phyloP scores from a whole-genome alignment of 1,140 invertebrate genomes.

The Hermetia illucens region DNA sequence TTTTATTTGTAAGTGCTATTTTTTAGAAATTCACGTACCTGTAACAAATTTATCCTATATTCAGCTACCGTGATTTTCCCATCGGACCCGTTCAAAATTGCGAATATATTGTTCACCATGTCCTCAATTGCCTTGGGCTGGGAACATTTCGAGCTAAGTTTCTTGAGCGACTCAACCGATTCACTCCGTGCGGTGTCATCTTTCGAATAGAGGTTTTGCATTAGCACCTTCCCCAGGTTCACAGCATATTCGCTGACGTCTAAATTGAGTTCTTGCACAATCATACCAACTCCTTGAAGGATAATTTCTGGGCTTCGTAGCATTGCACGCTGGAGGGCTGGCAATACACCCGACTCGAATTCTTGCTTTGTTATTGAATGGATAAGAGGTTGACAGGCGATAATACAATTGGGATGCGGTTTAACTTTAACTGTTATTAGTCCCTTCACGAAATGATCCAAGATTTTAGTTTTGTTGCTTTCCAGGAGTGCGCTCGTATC shows the following conservation, averaged over 20 bases:
- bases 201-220: constrained; percentile 66
- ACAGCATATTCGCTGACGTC: constrained; percentile 66
- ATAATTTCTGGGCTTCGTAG: constrained; percentile 88
- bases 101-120: constrained; percentile 61
- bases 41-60: constrained; percentile 78
- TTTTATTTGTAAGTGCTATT: not conserved
- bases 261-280: constrained; percentile 54
- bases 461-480: constrained; percentile 31
- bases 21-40: constrained; percentile 35
- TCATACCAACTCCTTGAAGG: constrained; percentile 60
- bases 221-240: constrained; percentile 70
- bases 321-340: constrained; percentile 81
- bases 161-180: constrained; percentile 51
- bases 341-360: constrained; percentile 61
- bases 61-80: constrained; percentile 81
- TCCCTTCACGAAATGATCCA: constrained; percentile 67
- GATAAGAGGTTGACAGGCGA: constrained; percentile 47
- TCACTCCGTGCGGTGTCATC: constrained; percentile 59
- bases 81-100: constrained; percentile 75
- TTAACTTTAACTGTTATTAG: constrained; percentile 67
- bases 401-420: constrained; percentile 51
- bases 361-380: constrained; percentile 50
- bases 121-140: constrained; percentile 48
- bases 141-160: constrained; percentile 58
- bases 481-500: constrained; percentile 26